Base-by-base conservation (phyloP, 1,140 invertebrate species). In the Bombus vancouverensis region DNA sequence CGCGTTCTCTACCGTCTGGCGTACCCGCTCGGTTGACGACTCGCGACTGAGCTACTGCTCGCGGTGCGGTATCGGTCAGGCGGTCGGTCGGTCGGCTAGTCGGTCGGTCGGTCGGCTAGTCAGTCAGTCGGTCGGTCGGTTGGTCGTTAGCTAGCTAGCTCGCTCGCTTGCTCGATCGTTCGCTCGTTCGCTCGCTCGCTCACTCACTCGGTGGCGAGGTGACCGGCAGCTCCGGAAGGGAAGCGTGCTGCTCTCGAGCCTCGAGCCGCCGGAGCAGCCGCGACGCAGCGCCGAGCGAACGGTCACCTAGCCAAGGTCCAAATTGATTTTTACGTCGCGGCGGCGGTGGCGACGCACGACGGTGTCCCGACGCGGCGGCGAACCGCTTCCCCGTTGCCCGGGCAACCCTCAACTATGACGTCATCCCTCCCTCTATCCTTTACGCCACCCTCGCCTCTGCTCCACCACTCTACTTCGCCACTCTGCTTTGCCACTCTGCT, bases 281-380 rank as follows among this genome's bases (percentile, higher is more conserved):
- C 89, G 85, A 91, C 90, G 89, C 86, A 88, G 83, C 87, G 90
- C 90, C 88, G 89, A 92, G 87, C 90, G 89, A 92, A 91, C 91
- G 90, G 87, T 90, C 88, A 89, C 94, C 93, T 94, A 93, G 93
- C 92, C 93, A 93, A 93, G 93, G 91, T 93, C 92, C 93, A 95
- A 95, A 95, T 95, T 95, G 94, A 95, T 95, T 94, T 94, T 94
- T 94, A 94, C 94, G 92, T 90, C 90, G 92, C 88, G 80, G 83
- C 92, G 91, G 86, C 91, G 89, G 94, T 94, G 94, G 94, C 94
- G 94, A 94, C 94, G 92, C 93, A 83, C 85, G 65, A 86, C 89
- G 91, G 93, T 92, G 92, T 93, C 93, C 91, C 90, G 91, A 91
- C 91, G 90, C 91, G 87, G 89, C 90, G 88, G 89, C 88, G 92